Conservation (phyloP, 2,797 vertebrate genomes). For the Pseudotriccus pelzelni region DNA sequence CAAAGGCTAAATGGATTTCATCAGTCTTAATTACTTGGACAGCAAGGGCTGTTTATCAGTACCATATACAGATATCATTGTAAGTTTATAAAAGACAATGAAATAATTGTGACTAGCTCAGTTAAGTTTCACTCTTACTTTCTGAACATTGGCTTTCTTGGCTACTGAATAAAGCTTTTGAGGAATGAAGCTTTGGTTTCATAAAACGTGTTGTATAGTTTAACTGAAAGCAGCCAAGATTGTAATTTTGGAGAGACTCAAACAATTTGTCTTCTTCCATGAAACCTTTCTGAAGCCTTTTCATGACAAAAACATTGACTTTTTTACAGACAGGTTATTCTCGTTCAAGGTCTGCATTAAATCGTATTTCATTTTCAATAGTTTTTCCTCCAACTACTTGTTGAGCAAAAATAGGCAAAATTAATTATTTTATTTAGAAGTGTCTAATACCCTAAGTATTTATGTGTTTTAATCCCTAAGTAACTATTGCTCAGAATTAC, state of each 20-base stretch:
- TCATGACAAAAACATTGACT: neutral
- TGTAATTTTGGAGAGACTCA: conserved; percentile 5
- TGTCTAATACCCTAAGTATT: neutral
- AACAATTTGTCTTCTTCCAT: conserved; percentile 13
- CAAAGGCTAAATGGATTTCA: neutral
- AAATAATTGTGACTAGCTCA: neutral
- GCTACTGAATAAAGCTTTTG: conserved; percentile 17
- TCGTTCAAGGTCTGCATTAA: conserved; percentile 12
- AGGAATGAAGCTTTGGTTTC: neutral
- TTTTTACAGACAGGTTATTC: neutral
- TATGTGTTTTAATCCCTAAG: neutral
- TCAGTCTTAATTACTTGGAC: neutral
- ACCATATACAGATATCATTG: neutral
- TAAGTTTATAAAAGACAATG: neutral
- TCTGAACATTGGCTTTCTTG: neutral
- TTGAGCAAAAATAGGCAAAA: neutral
- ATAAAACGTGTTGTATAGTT: neutral
- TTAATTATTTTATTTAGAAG: neutral
- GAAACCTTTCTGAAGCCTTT: conserved; percentile 33
- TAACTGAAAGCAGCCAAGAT: neutral
- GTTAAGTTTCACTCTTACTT: neutral
- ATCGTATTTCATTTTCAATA: neutral
- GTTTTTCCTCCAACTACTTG: neutral
- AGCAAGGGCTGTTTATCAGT: neutral
- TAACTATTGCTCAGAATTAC: neutral